phyloP scores from a whole-genome alignment of 2,113 vertebrate genomes.

The Lontra canadensis region DNA sequence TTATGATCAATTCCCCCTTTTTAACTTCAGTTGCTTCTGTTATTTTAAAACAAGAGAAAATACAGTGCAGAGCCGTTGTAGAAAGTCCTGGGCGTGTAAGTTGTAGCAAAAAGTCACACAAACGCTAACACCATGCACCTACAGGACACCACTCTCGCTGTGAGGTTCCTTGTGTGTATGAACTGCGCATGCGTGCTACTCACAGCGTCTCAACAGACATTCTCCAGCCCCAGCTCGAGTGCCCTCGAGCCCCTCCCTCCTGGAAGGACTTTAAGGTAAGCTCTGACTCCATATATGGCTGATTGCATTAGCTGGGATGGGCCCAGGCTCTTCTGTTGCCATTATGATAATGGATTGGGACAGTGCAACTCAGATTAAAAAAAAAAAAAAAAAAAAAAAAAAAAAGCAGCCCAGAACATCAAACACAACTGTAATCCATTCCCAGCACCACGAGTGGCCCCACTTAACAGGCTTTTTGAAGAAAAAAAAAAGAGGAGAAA shows the following conservation, averaged over 20 bases:
- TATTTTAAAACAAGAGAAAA: not conserved
- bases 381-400: not conserved
- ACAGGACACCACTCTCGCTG: not conserved
- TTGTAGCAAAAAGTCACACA: not conserved
- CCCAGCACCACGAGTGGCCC: no score
- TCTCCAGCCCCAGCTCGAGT: not conserved
- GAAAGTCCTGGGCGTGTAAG: not conserved
- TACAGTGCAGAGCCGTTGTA: not conserved
- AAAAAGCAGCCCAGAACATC: not conserved
- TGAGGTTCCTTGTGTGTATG: not conserved
- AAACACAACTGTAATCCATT: constrained; percentile 1
- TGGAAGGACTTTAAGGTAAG: no score
- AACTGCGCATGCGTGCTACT: not conserved
- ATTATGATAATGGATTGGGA: not conserved
- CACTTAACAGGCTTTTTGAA: constrained; percentile 38
- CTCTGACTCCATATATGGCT: no score
- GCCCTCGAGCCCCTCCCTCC: not conserved
- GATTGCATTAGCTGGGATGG: not conserved
- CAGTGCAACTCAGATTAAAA: not conserved
- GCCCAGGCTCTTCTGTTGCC: not conserved
- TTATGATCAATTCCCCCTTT: not conserved
- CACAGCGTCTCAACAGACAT: not conserved
- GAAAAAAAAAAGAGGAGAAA: not conserved
- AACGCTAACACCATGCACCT: not conserved
- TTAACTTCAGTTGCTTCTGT: not conserved